Conservation (phyloP, 1,140 invertebrate genomes). For the Dufourea novaeangliae region DNA sequence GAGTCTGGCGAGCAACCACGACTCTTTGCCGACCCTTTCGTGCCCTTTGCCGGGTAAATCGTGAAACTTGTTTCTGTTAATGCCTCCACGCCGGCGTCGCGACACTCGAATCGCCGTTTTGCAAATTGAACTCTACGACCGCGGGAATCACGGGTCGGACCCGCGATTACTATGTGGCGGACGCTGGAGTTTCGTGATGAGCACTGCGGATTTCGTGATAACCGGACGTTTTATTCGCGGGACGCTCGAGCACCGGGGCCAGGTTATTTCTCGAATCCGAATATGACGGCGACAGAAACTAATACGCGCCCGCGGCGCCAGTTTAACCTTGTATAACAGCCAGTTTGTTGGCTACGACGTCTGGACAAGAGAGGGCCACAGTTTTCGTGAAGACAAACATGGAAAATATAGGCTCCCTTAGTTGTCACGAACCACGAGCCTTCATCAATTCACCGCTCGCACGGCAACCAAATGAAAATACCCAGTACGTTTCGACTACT, state of each 20-base stretch:
- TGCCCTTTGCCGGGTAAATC: conserved; percentile 40
- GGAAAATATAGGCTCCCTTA: no score
- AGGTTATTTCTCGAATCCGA: background rate
- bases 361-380: no score
- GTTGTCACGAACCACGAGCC: no score
- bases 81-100: conserved; percentile 21
- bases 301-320: no score
- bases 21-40: conserved; percentile 37
- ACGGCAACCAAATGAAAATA: no score
- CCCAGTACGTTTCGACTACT: no score
- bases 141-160: background rate
- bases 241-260: no score
- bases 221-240: conserved; percentile 8
- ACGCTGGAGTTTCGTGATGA: background rate
- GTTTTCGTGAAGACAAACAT: no score
- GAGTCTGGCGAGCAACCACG: background rate
- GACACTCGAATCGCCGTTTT: conserved; percentile 36
- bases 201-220: background rate
- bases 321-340: no score
- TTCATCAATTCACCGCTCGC: no score
- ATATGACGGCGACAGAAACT: no score
- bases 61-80: conserved; percentile 45
- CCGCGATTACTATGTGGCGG: conserved; percentile 8
- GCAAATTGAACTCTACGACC: conserved; percentile 37
- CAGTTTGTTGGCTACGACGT: no score